Evolutionary conservation across 1,140 invertebrate species (phyloP), one percentile per base, ranked within the genome.

Genomic region (Popillia japonica): DNA sequence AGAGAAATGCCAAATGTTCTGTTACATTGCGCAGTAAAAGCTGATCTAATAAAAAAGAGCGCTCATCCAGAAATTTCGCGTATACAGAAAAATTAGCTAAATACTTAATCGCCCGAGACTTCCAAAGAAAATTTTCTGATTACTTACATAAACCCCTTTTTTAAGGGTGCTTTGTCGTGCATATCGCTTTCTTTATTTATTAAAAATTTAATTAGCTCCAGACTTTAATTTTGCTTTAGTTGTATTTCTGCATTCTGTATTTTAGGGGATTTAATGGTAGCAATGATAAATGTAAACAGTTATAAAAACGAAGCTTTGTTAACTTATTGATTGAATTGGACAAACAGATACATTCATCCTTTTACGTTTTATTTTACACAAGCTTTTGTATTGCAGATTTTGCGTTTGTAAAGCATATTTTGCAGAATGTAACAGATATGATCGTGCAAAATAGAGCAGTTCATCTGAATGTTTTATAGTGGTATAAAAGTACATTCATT

Each of bases 61-160:
- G 44, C 11, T 48, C 44, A 48, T 48, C 44, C 44, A n/a, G 44
- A 48, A 48, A 48, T 48, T 48, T 48, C 17, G 44, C 44, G 44
- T 48, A 48, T 48, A 48, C 44, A 48, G 44, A 48, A 48, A 48
- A 48, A 48, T 48, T 48, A 48, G 44, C 44, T 48, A 48, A 48
- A 48, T 48, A 48, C 44, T 48, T 48, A 48, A 48, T 48, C 44
- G 44, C 17, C 44, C 44, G 44, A 48, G 44, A 48, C 44, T 48
- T 48, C 11, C 44, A 48, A 48, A 48, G 44, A 48, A 48, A 48
- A 48, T 48, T 48, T n/a, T 48, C 44, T n/a, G 0, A 48, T 14
- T 48, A n/a, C 44, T 48, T 48, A 48, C 44, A 48, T 11, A 10
- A 48, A 48, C 44, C 44, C 44, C 44, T 48, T 48, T 48, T 48